Conservation (phyloP, 92 coral and sea anemone species). For the Nematostella vectensis region DNA sequence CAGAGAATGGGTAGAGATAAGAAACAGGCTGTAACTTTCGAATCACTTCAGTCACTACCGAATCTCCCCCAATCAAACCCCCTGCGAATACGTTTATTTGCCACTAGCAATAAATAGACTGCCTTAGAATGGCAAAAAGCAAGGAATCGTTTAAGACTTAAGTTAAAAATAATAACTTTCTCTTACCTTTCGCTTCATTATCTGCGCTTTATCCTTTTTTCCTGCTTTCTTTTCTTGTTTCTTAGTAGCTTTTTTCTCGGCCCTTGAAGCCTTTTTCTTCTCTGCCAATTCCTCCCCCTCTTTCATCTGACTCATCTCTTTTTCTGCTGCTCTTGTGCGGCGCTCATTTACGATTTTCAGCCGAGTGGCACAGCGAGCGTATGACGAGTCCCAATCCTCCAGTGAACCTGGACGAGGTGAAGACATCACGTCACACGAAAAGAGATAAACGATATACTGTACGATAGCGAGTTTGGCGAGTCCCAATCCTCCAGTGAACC, state of each 20-base stretch:
- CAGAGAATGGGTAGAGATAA: too few species aligned
- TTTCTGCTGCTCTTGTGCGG: conserved; percentile 73
- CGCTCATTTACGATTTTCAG: conserved; percentile 68
- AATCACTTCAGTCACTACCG: too few species aligned
- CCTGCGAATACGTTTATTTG: too few species aligned
- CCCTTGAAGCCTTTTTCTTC: conserved; percentile 37
- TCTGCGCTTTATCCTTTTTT: conserved; percentile 32
- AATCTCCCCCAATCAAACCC: too few species aligned
- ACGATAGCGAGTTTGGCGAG: neutral
- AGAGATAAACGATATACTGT: neutral
- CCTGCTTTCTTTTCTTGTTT: conserved; percentile 44
- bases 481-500: neutral
- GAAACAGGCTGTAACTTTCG: too few species aligned
- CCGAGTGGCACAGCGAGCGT: conserved; percentile 61
- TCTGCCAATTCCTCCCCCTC: conserved; percentile 49
- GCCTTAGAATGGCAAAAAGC: too few species aligned
- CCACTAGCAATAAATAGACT: too few species aligned
- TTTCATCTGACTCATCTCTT: conserved; percentile 45
- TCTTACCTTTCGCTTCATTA: conserved; percentile 50
- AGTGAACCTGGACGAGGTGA: conserved; percentile 81
- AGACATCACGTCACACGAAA: too few species aligned
- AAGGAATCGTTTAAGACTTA: too few species aligned
- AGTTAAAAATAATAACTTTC: too few species aligned
- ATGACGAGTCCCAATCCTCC: conserved; percentile 87
- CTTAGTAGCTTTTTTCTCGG: conserved; percentile 60